A percentile compares a stretch with the other conserved stretches of the same genome.
Conservation (phyloP, 2,797 vertebrate species). For the Ciconia nigra region DNA sequence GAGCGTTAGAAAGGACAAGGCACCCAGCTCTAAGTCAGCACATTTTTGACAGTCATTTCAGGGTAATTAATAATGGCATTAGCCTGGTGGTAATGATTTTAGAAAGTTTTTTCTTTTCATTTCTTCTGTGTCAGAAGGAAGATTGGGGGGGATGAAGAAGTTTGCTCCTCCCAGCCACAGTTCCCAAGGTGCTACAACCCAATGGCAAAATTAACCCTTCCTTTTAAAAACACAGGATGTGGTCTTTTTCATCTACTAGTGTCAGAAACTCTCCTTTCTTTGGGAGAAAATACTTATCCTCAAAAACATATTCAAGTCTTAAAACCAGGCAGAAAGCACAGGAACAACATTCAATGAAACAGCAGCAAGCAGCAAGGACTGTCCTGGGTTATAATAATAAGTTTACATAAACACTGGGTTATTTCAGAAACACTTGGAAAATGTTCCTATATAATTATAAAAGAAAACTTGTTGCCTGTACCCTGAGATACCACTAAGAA, state of each 20-base stretch:
- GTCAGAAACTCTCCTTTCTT: background rate
- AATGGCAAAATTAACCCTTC: background rate
- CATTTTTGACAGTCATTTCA: background rate
- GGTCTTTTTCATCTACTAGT: background rate
- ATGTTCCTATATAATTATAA: background rate
- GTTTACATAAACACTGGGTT: background rate
- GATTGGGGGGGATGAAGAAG: fast-evolving
- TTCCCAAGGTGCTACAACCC: background rate
- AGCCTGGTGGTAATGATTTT: background rate
- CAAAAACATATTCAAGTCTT: background rate
- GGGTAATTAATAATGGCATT: background rate
- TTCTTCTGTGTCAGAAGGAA: background rate
- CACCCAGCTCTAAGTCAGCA: background rate
- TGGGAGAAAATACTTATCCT: background rate
- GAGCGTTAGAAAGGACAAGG: background rate
- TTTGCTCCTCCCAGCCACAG: background rate
- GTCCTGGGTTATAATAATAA: background rate
- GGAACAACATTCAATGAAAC: background rate
- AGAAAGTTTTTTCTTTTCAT: background rate
- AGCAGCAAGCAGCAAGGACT: background rate
- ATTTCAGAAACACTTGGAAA: background rate
- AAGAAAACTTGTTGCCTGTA: background rate
- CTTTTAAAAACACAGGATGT: background rate
- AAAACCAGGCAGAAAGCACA: background rate
- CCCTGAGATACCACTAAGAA: background rate